Evolutionary conservation across 2,113 vertebrate species (phyloP), one percentile per base, ranked within the genome.

Genomic region (Mormoops blainvillei): DNA sequence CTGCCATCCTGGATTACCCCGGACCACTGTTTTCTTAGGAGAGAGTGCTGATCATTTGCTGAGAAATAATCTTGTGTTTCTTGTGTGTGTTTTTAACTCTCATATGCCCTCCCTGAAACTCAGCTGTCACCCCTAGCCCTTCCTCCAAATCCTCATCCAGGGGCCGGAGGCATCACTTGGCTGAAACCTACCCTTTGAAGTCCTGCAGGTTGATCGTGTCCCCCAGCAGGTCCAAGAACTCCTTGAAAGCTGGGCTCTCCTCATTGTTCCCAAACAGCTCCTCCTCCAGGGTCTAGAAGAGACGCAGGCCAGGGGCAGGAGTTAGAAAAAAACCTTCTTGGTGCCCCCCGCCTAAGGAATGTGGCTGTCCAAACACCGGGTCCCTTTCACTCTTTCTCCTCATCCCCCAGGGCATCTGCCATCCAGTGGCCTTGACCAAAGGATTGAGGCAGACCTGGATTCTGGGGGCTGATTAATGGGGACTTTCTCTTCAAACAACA

Each of bases 201-300:
- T 99, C 99, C 98, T 99, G 99, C 33, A 99, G 99, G 0, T 99
- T 99, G 95, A 99, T 98, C 0, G 99, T 99, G 94, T 99, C 99
- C 89, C 99, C 99, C 67, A 99, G 98, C 91, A 99, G 98, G 91
- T 96, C 98, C 38, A 99, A 97, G 96, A 99, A 99, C 97, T 99
- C 99, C 48, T 98, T 98, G 98, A 99, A 99, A 41, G 99, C 99
- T 8, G 98, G 38, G 4, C 99, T 99, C 96, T 99, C 99, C 83
- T 99, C 98, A 0, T 98, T 99, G 97, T 99, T 99, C 58, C 99
- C 98, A 89, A 99, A 99, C 54, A 99, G 95, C 97, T 99, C 99
- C 97, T 99, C 99, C 97, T 99, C 99, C 26, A 99, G 98, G 24
- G 98, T 99, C 99, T 99, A 94, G 16, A 88, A 97, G 92, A 97